A percentile compares a stretch with the other conserved stretches of the same genome.
Conservation (phyloP, 2,888 invertebrate genomes). For the Athalia circularis region DNA sequence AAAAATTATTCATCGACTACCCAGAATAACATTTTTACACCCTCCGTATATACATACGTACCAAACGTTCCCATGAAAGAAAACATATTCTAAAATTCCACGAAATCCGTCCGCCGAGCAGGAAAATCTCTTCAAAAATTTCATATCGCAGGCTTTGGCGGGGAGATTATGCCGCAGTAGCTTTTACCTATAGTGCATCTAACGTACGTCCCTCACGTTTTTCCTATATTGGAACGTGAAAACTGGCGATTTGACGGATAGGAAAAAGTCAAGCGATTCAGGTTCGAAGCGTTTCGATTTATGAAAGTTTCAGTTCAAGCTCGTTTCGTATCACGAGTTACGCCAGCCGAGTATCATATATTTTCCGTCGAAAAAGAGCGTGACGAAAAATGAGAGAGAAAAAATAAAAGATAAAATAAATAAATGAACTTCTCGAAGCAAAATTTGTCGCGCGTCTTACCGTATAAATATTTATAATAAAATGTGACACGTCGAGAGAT, state of each 20-base stretch:
- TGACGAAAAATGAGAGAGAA: too few species aligned
- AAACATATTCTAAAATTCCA: slow-evolving; percentile 20
- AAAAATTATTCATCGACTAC: slow-evolving; percentile 20
- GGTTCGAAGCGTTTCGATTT: neutral
- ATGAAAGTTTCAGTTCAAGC: slow-evolving; percentile 21
- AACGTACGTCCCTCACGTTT: neutral
- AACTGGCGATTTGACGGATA: neutral
- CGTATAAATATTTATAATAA: slow-evolving; percentile 34
- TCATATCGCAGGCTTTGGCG: slow-evolving; percentile 38
- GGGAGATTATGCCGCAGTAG: neutral
- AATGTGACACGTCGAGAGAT: slow-evolving; percentile 29
- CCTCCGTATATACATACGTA: slow-evolving; percentile 42
- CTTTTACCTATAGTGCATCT: slow-evolving; percentile 6
- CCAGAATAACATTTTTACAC: slow-evolving; percentile 30
- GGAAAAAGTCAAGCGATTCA: slow-evolving; percentile 15
- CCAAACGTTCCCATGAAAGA: neutral
- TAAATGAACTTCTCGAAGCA: too few species aligned
- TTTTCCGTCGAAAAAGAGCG: neutral
- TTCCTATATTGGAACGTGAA: slow-evolving; percentile 23
- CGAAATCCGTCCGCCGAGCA: neutral
- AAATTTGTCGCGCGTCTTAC: too few species aligned
- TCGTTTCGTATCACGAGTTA: neutral
- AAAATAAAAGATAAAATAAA: too few species aligned
- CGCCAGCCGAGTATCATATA: slow-evolving; percentile 5
- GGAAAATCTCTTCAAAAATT: neutral